phyloP scores from a whole-genome alignment of 1,140 invertebrate genomes.

The Brachionus calyciflorus region DNA sequence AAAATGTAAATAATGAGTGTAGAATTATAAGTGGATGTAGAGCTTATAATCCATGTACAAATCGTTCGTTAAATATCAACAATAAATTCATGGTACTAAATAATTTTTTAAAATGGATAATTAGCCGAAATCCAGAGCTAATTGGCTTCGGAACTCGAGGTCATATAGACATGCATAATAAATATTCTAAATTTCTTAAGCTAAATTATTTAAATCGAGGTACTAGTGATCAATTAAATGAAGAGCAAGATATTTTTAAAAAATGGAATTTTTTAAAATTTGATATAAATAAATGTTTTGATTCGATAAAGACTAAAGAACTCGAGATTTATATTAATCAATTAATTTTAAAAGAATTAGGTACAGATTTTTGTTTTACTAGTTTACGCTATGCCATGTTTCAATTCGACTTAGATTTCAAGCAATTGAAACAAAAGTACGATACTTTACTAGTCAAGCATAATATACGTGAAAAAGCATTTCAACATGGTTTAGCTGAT shows the following conservation, averaged over 20 bases:
- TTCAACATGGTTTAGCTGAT: slow-evolving; percentile 21
- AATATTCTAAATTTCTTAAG: slow-evolving; percentile 29
- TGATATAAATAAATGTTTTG: slow-evolving; percentile 41
- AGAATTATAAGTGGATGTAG: slow-evolving; percentile 36
- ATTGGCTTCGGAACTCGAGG: slow-evolving; percentile 10
- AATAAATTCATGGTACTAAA: slow-evolving; percentile 19
- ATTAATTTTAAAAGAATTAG: slow-evolving; percentile 10
- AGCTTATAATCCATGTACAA: slow-evolving; percentile 15
- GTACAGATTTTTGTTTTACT: slow-evolving; percentile 11
- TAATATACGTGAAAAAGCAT: background rate
- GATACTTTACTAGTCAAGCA: slow-evolving; percentile 3
- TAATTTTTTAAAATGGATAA: slow-evolving; percentile 40
- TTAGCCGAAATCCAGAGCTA: background rate
- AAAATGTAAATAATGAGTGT: slow-evolving; percentile 43
- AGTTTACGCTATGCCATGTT: background rate
- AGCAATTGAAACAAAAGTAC: slow-evolving; percentile 35
- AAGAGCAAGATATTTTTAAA: background rate
- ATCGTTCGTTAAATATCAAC: background rate
- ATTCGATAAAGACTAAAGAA: slow-evolving; percentile 39
- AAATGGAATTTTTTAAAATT: slow-evolving; percentile 47
- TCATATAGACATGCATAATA: slow-evolving; percentile 26
- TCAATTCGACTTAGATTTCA: slow-evolving; percentile 23
- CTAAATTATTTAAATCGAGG: slow-evolving; percentile 44
- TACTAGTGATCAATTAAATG: background rate
- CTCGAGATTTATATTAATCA: background rate